A percentile compares a stretch with the other conserved stretches of the same genome.
Conservation (phyloP, 2,888 invertebrate genomes). For the Galeruca laticollis region DNA sequence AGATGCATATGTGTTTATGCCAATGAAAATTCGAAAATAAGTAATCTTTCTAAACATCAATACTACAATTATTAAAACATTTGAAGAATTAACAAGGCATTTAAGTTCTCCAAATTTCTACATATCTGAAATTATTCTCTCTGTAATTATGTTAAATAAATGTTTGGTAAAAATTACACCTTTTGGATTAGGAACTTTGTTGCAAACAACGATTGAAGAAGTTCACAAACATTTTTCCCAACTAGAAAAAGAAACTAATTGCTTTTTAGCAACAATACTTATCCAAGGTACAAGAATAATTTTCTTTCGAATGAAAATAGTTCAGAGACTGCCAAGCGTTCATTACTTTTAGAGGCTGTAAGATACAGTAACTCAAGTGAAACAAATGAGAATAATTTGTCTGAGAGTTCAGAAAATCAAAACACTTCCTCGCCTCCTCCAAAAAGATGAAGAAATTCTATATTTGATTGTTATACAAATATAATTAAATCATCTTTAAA, state of each 20-base stretch:
- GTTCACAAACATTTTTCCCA: slow-evolving; percentile 16
- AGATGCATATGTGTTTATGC: too few species aligned
- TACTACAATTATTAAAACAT: slow-evolving; percentile 13
- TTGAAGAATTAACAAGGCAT: slow-evolving; percentile 27
- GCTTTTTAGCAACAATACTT: slow-evolving; percentile 14
- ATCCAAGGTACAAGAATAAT: slow-evolving; percentile 14
- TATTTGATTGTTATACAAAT: background rate
- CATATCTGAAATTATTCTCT: slow-evolving; percentile 10
- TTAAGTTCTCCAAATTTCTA: slow-evolving; percentile 11
- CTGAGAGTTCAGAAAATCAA: background rate
- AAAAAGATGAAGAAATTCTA: background rate
- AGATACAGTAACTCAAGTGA: slow-evolving; percentile 15
- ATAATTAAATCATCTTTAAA: too few species aligned
- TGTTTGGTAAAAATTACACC: slow-evolving; percentile 11
- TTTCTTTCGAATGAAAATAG: slow-evolving; percentile 19
- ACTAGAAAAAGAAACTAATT: slow-evolving; percentile 10
- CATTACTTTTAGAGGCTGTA: slow-evolving; percentile 9
- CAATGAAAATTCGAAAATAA: slow-evolving; percentile 3
- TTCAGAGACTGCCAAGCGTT: slow-evolving; percentile 2
- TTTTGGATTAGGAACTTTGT: slow-evolving; percentile 16
- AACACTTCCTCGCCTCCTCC: background rate
- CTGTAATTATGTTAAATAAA: background rate
- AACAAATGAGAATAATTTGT: background rate
- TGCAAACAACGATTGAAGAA: slow-evolving; percentile 15
- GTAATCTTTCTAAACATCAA: slow-evolving; percentile 16